phyloP scores from a whole-genome alignment of 2,888 invertebrate genomes.

The Falcaria lacertinaria region DNA sequence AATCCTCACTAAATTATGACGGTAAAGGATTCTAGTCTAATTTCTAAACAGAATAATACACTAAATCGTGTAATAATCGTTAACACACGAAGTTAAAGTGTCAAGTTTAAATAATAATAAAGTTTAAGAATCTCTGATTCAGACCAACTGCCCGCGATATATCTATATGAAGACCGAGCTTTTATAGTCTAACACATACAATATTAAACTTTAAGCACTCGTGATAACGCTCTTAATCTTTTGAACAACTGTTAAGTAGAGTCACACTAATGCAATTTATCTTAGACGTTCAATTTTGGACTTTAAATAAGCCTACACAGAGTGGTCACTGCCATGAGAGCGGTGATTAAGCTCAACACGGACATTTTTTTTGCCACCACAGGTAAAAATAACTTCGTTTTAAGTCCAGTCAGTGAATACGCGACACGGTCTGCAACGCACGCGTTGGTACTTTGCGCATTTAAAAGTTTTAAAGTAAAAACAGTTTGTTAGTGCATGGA shows the following conservation, averaged over 20 bases:
- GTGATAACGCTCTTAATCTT: conserved; percentile 18
- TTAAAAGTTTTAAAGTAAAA: conserved; percentile 14
- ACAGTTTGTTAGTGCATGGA: conserved; percentile 3
- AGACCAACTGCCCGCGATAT: conserved; percentile 71
- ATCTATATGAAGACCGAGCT: conserved; percentile 55
- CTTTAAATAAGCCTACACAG: conserved; percentile 3
- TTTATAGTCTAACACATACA: conserved; percentile 16
- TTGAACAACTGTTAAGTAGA: conserved; percentile 22
- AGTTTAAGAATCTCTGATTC: conserved; percentile 52
- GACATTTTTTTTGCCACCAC: conserved; percentile 62
- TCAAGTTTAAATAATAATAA: conserved; percentile 15
- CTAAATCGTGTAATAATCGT: neutral
- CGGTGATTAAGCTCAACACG: conserved; percentile 33
- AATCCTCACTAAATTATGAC: neutral
- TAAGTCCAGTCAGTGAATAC: conserved; percentile 53
- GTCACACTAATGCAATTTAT: conserved; percentile 53
- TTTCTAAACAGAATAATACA: neutral
- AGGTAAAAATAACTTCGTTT: conserved; percentile 70
- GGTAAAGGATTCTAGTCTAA: neutral
- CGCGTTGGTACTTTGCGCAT: conserved; percentile 25
- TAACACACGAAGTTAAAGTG: conserved; percentile 2
- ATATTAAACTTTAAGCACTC: conserved; percentile 16
- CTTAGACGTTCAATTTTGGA: conserved; percentile 11
- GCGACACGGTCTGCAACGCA: conserved; percentile 45
- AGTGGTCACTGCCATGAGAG: conserved; percentile 16